phyloP scores from a whole-genome alignment of 2,888 invertebrate species.

The Tridacna crocea region DNA sequence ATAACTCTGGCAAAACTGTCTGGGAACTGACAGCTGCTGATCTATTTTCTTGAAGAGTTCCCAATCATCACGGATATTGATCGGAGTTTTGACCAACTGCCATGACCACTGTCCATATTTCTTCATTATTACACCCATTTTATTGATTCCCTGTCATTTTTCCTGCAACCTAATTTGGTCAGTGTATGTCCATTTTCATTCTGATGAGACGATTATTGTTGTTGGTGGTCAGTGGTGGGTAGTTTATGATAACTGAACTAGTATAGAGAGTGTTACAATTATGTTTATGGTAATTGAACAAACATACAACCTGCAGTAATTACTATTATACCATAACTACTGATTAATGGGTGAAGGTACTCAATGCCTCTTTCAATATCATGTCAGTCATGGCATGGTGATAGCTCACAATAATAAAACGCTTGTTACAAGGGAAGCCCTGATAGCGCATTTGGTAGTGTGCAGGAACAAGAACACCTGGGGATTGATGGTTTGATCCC shows the following conservation, averaged over 20 bases:
- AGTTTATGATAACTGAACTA: neutral
- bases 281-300: too few species aligned
- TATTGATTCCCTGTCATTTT: slow-evolving; percentile 1
- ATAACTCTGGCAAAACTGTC: neutral
- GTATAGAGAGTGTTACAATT: too few species aligned
- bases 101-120: slow-evolving; percentile 21
- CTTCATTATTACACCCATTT: slow-evolving; percentile 7
- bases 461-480: too few species aligned
- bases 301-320: too few species aligned
- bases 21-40: slow-evolving; percentile 14
- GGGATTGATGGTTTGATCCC: too few species aligned
- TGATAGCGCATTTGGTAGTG: too few species aligned
- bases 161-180: neutral
- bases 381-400: too few species aligned
- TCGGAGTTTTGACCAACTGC: slow-evolving; percentile 20
- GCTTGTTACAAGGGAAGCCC: too few species aligned
- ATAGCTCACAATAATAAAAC: too few species aligned
- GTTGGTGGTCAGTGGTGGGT: neutral
- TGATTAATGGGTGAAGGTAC: too few species aligned
- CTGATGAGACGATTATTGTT: neutral
- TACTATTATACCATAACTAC: too few species aligned
- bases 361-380: too few species aligned
- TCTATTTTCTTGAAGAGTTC: slow-evolving; percentile 1
- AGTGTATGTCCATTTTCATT: slow-evolving; percentile 3
- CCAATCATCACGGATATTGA: slow-evolving; percentile 16